Conservation (phyloP, 2,113 vertebrate genomes). For the Pachycephala philippinensis region DNA sequence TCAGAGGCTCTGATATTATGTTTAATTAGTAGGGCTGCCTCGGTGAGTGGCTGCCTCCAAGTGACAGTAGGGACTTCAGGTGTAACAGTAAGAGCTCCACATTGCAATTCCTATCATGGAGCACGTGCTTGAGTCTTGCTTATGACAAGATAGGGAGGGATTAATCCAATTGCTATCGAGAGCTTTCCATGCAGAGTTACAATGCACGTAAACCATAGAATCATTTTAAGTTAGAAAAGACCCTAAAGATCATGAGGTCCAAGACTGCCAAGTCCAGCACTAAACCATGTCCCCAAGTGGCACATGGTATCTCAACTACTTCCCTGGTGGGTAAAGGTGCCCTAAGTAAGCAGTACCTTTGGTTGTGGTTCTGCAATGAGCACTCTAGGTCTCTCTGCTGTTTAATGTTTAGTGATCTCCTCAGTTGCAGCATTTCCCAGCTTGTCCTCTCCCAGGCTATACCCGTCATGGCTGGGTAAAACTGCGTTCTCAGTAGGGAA, state of each 20-base stretch:
- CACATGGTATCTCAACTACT: neutral
- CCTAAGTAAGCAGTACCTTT: neutral
- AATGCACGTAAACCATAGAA: neutral
- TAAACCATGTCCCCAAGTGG: accelerated
- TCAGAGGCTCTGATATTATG: neutral
- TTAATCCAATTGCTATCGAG: neutral
- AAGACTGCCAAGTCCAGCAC: neutral
- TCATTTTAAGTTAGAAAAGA: neutral
- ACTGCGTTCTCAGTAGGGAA: neutral
- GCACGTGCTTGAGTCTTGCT: neutral
- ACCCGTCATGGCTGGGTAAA: neutral
- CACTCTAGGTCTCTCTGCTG: neutral
- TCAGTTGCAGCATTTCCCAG: neutral
- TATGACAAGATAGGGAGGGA: neutral
- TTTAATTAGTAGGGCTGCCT: neutral
- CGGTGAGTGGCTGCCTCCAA: neutral
- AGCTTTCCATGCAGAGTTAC: neutral
- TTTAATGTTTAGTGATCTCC: neutral
- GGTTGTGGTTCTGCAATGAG: neutral
- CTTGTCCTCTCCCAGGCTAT: neutral
- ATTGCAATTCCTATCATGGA: neutral
- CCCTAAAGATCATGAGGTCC: neutral
- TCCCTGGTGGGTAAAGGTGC: neutral
- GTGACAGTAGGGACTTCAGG: neutral
- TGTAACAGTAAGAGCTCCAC: neutral